Evolutionary conservation across 2,888 invertebrate genomes (phyloP).

Genomic region (Brachyptera putata): DNA sequence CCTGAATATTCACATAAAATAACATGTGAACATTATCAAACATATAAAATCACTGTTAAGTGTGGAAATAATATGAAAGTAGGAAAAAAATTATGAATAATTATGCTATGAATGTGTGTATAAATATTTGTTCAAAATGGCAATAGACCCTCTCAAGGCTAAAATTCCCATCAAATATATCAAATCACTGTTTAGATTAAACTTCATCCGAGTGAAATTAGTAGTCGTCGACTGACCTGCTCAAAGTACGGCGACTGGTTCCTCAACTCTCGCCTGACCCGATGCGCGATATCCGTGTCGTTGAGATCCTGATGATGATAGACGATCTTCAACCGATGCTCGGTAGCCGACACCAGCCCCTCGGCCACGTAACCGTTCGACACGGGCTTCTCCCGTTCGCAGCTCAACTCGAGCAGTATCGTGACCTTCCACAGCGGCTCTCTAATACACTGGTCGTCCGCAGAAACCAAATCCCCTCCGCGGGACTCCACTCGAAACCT

Average conservation of each 20-base stretch:
- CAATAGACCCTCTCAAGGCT: too few relatives aligned
- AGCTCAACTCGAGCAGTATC: conserved; percentile 52
- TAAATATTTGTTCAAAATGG: too few relatives aligned
- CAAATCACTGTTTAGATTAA: too few relatives aligned
- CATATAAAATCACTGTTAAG: too few relatives aligned
- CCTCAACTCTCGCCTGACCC: conserved; percentile 71
- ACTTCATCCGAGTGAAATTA: too few relatives aligned
- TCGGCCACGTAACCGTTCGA: conserved; percentile 15
- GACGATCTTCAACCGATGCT: conserved; percentile 75
- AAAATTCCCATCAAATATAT: too few relatives aligned
- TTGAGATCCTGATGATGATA: conserved; percentile 80
- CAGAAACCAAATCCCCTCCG: conserved; percentile 77
- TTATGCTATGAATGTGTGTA: too few relatives aligned
- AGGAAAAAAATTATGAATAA: too few relatives aligned
- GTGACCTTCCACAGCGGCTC: conserved; percentile 79
- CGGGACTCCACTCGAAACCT: conserved; percentile 70
- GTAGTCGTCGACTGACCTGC: conserved; percentile 48
- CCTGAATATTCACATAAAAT: too few relatives aligned
- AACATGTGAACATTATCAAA: too few relatives aligned
- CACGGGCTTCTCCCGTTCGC: too few relatives aligned
- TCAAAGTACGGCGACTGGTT: conserved; percentile 87
- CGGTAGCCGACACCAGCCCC: conserved; percentile 23
- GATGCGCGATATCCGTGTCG: conserved; percentile 71
- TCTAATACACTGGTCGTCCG: conserved; percentile 70
- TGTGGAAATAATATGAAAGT: too few relatives aligned